These are phyloP conservation scores for Gorilla gorilla DNA, from an alignment of 2,113 vertebrate genomes.

Conservation along the genomic window DNA sequence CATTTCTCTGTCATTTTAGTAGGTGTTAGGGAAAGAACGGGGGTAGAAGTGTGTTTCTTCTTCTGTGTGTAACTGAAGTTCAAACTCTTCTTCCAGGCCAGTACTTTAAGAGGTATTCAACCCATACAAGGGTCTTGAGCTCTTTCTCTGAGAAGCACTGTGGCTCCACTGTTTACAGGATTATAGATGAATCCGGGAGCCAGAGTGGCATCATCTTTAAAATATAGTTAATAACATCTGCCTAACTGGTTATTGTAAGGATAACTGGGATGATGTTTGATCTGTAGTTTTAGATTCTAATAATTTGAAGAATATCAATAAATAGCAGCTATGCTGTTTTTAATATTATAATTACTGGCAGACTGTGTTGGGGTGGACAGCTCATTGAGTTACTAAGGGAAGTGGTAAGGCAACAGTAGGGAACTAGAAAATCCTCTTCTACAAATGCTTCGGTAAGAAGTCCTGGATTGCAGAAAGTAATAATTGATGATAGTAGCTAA, in stretches of 20 bases:
- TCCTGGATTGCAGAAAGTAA: neutral
- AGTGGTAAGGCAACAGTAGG: neutral
- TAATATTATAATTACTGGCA: neutral
- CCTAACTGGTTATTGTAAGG: neutral
- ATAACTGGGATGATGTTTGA: neutral
- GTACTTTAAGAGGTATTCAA: neutral
- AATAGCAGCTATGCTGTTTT: neutral
- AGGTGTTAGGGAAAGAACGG: neutral
- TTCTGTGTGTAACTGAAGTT: neutral
- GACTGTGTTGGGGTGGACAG: neutral
- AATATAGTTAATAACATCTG: neutral
- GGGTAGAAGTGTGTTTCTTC: neutral
- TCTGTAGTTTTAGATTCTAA: neutral
- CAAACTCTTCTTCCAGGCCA: neutral
- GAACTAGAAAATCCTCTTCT: neutral
- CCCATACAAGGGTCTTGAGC: neutral
- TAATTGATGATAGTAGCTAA: neutral
- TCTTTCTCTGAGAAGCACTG: neutral
- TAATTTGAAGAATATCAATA: neutral
- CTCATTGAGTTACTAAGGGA: neutral
- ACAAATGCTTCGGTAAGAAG: neutral
- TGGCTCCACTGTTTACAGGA: neutral
- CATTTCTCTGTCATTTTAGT: neutral
- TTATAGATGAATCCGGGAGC: neutral
- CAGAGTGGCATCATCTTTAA: neutral